These are phyloP conservation scores for Drosophila eugracilis DNA, from an alignment of 1,140 invertebrate genomes.

Conservation along the genomic window DNA sequence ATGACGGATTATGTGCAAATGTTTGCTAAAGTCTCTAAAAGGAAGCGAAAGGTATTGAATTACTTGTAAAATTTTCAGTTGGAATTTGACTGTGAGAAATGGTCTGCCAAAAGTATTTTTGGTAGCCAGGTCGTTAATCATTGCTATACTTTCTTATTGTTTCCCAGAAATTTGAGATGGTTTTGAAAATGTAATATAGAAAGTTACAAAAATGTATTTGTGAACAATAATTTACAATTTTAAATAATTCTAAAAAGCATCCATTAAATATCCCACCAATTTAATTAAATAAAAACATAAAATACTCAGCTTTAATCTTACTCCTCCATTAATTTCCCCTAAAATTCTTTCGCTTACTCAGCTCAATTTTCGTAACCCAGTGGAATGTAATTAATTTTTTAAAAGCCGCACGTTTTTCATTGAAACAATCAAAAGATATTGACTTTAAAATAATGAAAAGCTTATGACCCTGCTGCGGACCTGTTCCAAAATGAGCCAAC, in stretches of 20 bases:
- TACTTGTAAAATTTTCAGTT: constrained; percentile 47
- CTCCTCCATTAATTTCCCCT: not conserved
- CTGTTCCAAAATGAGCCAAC: constrained; percentile 13
- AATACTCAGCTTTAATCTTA: not conserved
- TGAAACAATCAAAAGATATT: constrained; percentile 63
- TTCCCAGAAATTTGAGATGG: not conserved
- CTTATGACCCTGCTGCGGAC: constrained; percentile 22
- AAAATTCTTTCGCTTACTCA: constrained; percentile 1
- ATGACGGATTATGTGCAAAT: constrained; percentile 76
- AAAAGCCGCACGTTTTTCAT: constrained; percentile 57
- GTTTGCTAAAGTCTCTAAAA: constrained; percentile 44
- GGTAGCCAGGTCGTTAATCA: constrained; percentile 55
- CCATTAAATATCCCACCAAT: not conserved
- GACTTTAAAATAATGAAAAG: constrained; percentile 31
- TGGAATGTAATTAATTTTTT: constrained; percentile 38
- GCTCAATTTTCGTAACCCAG: not conserved
- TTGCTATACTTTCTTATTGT: constrained; percentile 26
- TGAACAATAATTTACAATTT: no score
- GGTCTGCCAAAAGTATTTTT: constrained; percentile 7
- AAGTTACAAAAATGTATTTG: not conserved
- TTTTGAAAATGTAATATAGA: constrained; percentile 37
- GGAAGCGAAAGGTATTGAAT: constrained; percentile 48
- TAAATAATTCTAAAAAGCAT: no score
- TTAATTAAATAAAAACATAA: not conserved
- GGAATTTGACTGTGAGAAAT: constrained; percentile 31